phyloP scores from a whole-genome alignment of 2,888 invertebrate genomes.

The Andrena fulva region DNA sequence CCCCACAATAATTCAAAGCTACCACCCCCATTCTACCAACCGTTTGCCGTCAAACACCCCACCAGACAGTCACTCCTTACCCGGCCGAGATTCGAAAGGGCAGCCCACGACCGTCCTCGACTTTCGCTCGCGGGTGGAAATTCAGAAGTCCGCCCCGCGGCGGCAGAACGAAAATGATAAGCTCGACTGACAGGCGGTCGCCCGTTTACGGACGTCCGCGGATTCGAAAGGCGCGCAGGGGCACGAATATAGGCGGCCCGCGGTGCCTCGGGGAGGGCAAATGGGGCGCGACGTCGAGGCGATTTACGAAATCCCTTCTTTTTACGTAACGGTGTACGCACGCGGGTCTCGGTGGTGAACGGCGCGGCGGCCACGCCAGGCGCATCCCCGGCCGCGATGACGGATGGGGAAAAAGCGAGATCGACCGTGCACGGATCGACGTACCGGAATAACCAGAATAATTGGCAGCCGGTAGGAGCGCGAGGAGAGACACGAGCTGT shows the following conservation, averaged over 20 bases:
- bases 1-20: too few relatives aligned
- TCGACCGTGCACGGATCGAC: slow-evolving; percentile 45
- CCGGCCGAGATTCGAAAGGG: background rate
- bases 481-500: slow-evolving; percentile 9
- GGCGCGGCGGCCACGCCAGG: slow-evolving; percentile 6
- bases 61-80: background rate
- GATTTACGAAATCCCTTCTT: slow-evolving; percentile 65
- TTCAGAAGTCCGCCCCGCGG: background rate
- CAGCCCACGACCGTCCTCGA: background rate
- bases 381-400: slow-evolving; percentile 34
- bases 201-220: slow-evolving; percentile 40
- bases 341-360: slow-evolving; percentile 1
- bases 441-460: slow-evolving; percentile 68
- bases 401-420: slow-evolving; percentile 64
- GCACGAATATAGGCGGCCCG: slow-evolving; percentile 44
- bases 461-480: slow-evolving; percentile 60
- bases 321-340: slow-evolving; percentile 61
- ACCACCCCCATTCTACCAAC: too few relatives aligned
- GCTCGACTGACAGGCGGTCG: slow-evolving; percentile 31
- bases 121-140: background rate
- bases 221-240: slow-evolving; percentile 37
- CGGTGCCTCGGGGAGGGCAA: slow-evolving; percentile 32
- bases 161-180: slow-evolving; percentile 32
- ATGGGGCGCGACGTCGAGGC: slow-evolving; percentile 41
- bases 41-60: too few relatives aligned